Percentiles rank a stretch among this genome's conserved stretches.
These are phyloP conservation scores for Pseudochaenichthys georgianus DNA, from an alignment of 2,797 vertebrate genomes.

Conservation along the genomic window DNA sequence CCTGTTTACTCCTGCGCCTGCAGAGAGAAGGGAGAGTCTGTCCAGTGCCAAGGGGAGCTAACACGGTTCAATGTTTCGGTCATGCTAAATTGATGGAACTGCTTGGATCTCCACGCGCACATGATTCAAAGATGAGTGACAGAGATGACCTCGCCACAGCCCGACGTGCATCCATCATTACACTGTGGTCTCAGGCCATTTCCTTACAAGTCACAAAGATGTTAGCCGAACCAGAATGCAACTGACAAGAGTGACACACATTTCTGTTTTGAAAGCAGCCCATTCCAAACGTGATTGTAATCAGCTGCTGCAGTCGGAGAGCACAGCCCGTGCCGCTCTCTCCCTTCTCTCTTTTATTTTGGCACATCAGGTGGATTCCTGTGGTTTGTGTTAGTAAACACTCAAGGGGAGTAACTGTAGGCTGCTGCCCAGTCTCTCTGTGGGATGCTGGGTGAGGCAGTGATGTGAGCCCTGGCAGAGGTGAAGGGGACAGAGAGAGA, in stretches of 20 bases:
- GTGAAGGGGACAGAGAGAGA: constrained; percentile 5
- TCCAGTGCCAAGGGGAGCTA: constrained; percentile 61
- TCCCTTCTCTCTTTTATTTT: constrained; percentile 32
- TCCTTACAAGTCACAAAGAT: constrained; percentile 46
- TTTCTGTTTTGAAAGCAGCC: constrained; percentile 25
- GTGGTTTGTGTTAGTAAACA: constrained; percentile 78
- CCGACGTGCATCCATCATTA: constrained; percentile 53
- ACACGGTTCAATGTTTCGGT: constrained; percentile 49
- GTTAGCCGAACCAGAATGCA: constrained; percentile 32
- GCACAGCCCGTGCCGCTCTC: constrained; percentile 13
- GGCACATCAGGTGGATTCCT: constrained; percentile 75
- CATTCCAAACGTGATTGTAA: constrained; percentile 35
- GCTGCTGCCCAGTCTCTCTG: constrained; percentile 39
- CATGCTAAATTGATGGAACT: constrained; percentile 62
- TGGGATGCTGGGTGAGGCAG: constrained; percentile 38
- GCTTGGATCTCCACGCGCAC: constrained; percentile 35
- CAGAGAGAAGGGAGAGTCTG: constrained; percentile 43
- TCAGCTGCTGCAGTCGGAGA: constrained; percentile 43
- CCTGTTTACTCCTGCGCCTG: constrained; percentile 59
- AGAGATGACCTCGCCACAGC: constrained; percentile 15
- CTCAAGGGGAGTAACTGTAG: constrained; percentile 42
- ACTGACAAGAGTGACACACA: constrained; percentile 27
- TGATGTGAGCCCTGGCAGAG: constrained; percentile 40
- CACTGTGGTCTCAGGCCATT: constrained; percentile 49
- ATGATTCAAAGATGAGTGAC: constrained; percentile 55